A percentile compares a stretch with the other conserved stretches of the same genome.
These are phyloP conservation scores for Hypanus sabinus DNA, from an alignment of 2,113 vertebrate species.

Conservation along the genomic window DNA sequence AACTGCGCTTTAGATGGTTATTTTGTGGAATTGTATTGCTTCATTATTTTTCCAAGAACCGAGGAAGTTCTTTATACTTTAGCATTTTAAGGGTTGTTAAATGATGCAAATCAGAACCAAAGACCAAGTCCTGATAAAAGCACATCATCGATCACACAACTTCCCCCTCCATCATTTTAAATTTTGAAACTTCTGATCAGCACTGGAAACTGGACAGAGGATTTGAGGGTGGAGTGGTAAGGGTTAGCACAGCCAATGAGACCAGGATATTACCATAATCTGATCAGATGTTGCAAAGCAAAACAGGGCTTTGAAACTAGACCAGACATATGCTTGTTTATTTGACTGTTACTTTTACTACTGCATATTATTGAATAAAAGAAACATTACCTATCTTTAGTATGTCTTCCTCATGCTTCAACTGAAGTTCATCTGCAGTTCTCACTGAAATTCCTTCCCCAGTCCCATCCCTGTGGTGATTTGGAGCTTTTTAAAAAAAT, in stretches of 20 bases:
- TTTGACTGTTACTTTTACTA: neutral
- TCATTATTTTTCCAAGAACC: neutral
- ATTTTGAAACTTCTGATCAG: neutral
- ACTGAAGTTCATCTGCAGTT: neutral
- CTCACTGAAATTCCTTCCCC: slow-evolving; percentile 2
- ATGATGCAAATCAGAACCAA: neutral
- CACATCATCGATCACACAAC: neutral
- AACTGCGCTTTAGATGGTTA: neutral
- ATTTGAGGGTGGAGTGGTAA: neutral
- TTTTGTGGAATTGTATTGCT: neutral
- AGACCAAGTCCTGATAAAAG: neutral
- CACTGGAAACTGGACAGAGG: neutral
- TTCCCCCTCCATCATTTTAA: neutral
- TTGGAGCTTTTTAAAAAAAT: neutral
- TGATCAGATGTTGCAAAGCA: neutral
- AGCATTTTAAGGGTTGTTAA: no score
- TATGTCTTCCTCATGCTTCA: slow-evolving; percentile 3
- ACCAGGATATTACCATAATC: neutral
- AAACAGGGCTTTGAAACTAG: neutral
- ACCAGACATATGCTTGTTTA: neutral
- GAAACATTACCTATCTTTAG: neutral
- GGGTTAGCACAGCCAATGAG: neutral
- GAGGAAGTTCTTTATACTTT: no score
- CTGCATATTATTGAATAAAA: neutral
- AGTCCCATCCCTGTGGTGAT: slow-evolving; percentile 6